Base-by-base conservation (phyloP, 2,113 vertebrate genomes). In the Mionectes macconnelli region DNA sequence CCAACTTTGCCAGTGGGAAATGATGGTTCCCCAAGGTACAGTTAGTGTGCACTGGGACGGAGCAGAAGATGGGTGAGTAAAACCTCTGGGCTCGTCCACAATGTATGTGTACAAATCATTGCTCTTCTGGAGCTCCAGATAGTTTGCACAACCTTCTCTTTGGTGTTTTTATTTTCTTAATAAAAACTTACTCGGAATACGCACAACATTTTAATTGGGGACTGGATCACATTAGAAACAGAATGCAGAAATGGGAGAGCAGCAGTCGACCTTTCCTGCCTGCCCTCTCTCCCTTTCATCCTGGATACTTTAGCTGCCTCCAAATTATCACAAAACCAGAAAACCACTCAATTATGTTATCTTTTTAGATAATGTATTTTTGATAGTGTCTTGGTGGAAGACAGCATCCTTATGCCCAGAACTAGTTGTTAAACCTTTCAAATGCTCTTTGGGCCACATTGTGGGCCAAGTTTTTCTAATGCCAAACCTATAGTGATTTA, bases 141-240 rank as follows among this genome's bases (percentile, higher is more conserved):
- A 92, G 52, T 84, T 97, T 97, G 93, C 94, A 95, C 76, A 97
- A 93, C 56, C 76, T 90, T 59, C 56, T 44, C 37, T 77, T 74
- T 12, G 6, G 76, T 67, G 63, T 68, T 88, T 95, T 94, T 83
- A 63, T 94, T 95, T 90, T 90, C 79, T 88, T 78, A 90, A 84
- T 85, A 91, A 91, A 87, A 93, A 55, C 42, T 67, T 56, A 20
- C 27, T 93, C 90, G 68, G 68, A 94, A 60, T 40, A 56, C 73
- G 28, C 62, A 42, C 52, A 91, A 5, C 20, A 21, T 78, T 85
- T 93, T 93, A 92, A 56, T 1, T 78, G 68, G 40, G 16, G 12
- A 50, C 90, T 93, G 79, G 90, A 72, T 92, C 47, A 52, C 56
- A 86, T 92, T 94, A 94, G 62, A 57, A 90, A 80, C 2, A 44